Evolutionary conservation across 2,797 vertebrate species (phyloP), one percentile per base, ranked within the genome.

Genomic region (Tympanoctomys barrerae): DNA sequence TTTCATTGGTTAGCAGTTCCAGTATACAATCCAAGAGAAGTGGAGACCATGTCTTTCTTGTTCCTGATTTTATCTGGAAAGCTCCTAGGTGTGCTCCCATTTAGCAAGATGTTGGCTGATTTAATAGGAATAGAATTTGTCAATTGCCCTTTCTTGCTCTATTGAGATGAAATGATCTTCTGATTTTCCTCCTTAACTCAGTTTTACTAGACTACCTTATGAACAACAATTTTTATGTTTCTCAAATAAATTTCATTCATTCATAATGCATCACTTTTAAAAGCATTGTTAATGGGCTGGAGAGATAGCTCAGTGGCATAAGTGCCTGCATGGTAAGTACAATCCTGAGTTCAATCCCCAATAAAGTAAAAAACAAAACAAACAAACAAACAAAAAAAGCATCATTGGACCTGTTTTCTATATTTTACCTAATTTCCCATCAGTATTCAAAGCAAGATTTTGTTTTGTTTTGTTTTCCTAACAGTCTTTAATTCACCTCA

Each of bases 361-460:
- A 11, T 11, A 49, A 8, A 49, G 49, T 49, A 49, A 49, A 49
- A 49, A 49, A 49, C 39, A 42, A 42, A 42, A 42, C 42, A 42
- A 42, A 42, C 42, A 42, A 42, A 42, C 42, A 42, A 42, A 42
- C 42, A 42, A 42, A 77, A 42, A 92, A 92, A 92, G 31, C 24
- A 26, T 7, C 86, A 0, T 52, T 71, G 36, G 13, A 7, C 79
- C 33, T 66, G 2, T 66, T 68, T n/a, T 31, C 79, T 80, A 19
- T 39, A 16, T 52, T 77, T 95, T 49, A 83, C 70, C 36, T 78
- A 71, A 87, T 24, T 94, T 85, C 68, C 70, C n/a, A 79, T 80
- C 19, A 79, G 33, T 87, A 62, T 94, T 71, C 46, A 62, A 81
- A 77, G 11, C 42, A 70, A 87, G 33, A 87, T 71, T 71, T 75